These are phyloP conservation scores for Brachyalestes nurse DNA, from an alignment of 2,797 vertebrate genomes.

Conservation along the genomic window DNA sequence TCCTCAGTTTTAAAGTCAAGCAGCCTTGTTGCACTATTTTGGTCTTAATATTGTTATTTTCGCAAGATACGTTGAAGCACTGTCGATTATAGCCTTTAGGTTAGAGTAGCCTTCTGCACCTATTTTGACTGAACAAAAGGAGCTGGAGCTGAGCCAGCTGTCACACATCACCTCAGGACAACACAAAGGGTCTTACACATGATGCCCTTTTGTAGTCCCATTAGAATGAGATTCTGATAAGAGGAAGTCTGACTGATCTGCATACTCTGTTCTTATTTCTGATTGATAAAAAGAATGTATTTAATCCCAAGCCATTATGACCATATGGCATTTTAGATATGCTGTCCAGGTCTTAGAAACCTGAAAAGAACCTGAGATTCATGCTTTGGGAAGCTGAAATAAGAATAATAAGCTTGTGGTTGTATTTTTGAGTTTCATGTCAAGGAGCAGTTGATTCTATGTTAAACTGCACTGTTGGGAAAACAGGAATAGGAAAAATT, in stretches of 20 bases:
- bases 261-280: background rate
- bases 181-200: conserved; percentile 43
- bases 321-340: background rate
- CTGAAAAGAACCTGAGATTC: background rate
- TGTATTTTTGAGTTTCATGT: background rate
- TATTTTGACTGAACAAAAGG: conserved; percentile 65
- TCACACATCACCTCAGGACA: conserved; percentile 26
- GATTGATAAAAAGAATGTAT: background rate
- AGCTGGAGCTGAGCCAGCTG: conserved; percentile 62
- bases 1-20: background rate
- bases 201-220: background rate
- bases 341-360: background rate
- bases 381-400: background rate
- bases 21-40: background rate
- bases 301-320: background rate
- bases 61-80: no score
- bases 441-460: no score
- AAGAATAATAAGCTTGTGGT: background rate
- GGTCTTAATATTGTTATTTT: background rate
- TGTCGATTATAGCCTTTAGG: background rate
- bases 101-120: background rate
- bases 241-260: background rate
- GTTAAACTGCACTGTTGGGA: no score
- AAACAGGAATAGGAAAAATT: background rate
- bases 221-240: background rate